A percentile compares a stretch with the other conserved stretches of the same genome.
Conservation (phyloP, 1,140 invertebrate species). For the Hyles euphorbiae region DNA sequence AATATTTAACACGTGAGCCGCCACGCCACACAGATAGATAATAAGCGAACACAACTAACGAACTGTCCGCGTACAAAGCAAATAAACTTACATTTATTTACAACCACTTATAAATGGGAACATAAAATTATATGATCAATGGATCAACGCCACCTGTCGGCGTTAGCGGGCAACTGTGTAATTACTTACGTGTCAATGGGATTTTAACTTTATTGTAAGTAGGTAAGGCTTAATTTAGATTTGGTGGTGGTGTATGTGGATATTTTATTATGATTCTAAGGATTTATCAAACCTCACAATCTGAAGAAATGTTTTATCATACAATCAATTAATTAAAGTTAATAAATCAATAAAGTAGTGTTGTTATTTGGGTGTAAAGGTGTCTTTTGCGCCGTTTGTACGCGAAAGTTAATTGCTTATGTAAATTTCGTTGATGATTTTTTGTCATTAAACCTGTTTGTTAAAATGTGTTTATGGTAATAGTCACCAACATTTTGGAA, state of each 20-base stretch:
- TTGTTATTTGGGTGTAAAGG: constrained; percentile 9
- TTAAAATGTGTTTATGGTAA: no score
- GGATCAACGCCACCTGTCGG: constrained; percentile 28
- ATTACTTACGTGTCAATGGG: constrained; percentile 1
- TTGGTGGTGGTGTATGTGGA: not conserved
- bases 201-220: not conserved
- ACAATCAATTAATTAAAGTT: constrained; percentile 23
- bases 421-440: not conserved
- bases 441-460: no score
- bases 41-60: constrained; percentile 6
- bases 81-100: constrained; percentile 27
- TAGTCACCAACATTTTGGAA: no score
- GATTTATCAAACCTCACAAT: constrained; percentile 17
- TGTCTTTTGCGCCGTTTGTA: constrained; percentile 5
- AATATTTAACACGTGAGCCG: no score
- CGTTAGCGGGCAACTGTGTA: constrained; percentile 21
- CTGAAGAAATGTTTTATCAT: constrained; percentile 14
- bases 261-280: constrained; percentile 9
- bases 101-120: constrained; percentile 21
- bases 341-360: constrained; percentile 23
- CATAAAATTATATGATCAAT: constrained; percentile 41
- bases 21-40: constrained; percentile 1
- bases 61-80: constrained; percentile 15
- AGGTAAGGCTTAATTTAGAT: not conserved
- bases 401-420: not conserved